Percentiles rank a stretch among this genome's conserved stretches.
phyloP scores from a whole-genome alignment of 64 coral and sea anemone genomes.

The Stichodactyla helianthus region DNA sequence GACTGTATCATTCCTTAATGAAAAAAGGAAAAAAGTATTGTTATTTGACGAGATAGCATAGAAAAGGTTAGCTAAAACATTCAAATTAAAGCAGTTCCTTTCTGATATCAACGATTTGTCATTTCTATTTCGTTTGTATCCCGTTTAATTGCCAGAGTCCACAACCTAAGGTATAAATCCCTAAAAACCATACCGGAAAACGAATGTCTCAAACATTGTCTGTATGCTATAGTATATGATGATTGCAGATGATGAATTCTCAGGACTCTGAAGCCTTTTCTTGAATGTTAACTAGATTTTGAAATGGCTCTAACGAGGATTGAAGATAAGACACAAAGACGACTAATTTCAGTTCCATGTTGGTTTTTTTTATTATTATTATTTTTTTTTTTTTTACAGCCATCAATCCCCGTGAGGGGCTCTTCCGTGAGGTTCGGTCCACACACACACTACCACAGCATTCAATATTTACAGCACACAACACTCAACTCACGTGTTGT shows the following conservation, averaged over 20 bases:
- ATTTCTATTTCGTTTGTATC: background rate
- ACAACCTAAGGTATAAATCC: constrained; percentile 1
- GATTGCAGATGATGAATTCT: background rate
- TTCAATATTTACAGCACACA: too few relatives aligned
- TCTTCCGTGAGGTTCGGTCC: too few relatives aligned
- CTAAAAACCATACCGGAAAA: background rate
- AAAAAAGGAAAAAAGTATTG: background rate
- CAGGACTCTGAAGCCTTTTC: background rate
- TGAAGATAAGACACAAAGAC: background rate
- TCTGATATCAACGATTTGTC: background rate
- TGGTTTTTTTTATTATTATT: background rate
- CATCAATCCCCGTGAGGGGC: too few relatives aligned
- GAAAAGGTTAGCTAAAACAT: background rate
- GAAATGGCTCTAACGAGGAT: background rate
- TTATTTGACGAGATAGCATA: background rate
- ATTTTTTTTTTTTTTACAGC: background rate
- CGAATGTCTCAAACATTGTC: background rate
- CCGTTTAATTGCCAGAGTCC: background rate
- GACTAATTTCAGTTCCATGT: background rate
- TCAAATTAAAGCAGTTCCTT: background rate
- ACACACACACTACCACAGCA: too few relatives aligned
- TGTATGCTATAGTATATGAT: background rate
- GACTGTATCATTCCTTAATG: background rate
- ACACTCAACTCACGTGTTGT: too few relatives aligned
- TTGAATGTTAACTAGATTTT: background rate